Base-by-base conservation (phyloP, 2,888 invertebrate species). In the Caenorhabditis parvicauda region DNA sequence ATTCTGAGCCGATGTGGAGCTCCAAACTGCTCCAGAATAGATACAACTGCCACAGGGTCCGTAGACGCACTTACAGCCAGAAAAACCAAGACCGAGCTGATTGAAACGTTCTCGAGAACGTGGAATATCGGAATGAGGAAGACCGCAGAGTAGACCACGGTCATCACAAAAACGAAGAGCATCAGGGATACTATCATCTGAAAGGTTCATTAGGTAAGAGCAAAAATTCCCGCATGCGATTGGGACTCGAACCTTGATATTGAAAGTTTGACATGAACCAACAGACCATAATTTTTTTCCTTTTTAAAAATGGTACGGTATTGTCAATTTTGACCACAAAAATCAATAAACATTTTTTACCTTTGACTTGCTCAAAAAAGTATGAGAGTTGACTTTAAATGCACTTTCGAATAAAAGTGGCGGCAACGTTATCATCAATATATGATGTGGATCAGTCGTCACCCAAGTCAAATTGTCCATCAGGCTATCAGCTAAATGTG, bases 31-130 rank as follows among this genome's bases (percentile, higher is more conserved):
- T 82, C 80, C 3, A 84, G 79, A 42, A 84, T 74, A 3, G 83
- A 82, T 5, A 84, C 83, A 0, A 84, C 83, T 9, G 84, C 83
- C 1, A 84, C 83, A 1, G 84, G 84, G 68, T 84, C 84, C 0
- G 84, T 84, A 9, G 84, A 83, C 61, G 82, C 82, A 24, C 84
- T 75, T 22, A 84, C 82, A 2, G 82, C 71, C 0, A 84, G 83
- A 70, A 83, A 84, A 59, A 84, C 76, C 52, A 82, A 64, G 1
- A 82, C 78, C 37, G 46, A 46, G 9, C 22, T 43, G 22, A 50
- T 42, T 14, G n/a, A 44, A 5, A 42, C 45, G 25, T 22, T 12
- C 19, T 50, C 49, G 32, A 44, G 35, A 27, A 50, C 32, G 35
- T 25, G 25, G 46, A 57, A 51, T n/a, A 57, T 28, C 25, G 57